phyloP scores from a whole-genome alignment of 2,888 invertebrate species.

The Sarcophaga carnaria region DNA sequence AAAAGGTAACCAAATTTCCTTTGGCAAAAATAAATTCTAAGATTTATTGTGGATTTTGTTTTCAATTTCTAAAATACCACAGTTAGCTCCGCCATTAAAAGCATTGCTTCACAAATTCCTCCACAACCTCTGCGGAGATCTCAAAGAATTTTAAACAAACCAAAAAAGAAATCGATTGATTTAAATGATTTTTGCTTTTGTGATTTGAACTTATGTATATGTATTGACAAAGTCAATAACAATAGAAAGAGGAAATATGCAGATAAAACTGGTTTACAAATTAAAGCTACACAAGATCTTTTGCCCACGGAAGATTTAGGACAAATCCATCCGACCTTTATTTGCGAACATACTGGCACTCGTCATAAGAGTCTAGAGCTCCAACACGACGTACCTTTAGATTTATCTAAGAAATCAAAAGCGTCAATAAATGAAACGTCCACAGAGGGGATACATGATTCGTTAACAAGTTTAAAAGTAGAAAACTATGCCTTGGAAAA shows the following conservation, averaged over 20 bases:
- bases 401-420: constrained; percentile 54
- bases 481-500: too few species aligned
- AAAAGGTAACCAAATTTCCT: constrained; percentile 13
- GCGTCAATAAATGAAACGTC: neutral
- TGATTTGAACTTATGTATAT: neutral
- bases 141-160: neutral
- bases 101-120: neutral
- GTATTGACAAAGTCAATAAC: neutral
- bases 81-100: neutral
- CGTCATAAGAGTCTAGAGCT: neutral
- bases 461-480: too few species aligned
- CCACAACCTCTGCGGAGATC: constrained; percentile 17
- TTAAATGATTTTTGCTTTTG: neutral
- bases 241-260: neutral
- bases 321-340: neutral
- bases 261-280: neutral
- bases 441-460: too few species aligned
- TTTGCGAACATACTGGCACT: neutral
- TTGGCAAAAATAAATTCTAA: neutral
- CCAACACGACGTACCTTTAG: constrained; percentile 32
- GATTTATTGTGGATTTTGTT: neutral
- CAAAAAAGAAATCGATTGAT: neutral
- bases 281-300: neutral
- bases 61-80: neutral
- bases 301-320: neutral